phyloP scores from a whole-genome alignment of 92 coral and sea anemone species.

The Scolanthus callimorphus region DNA sequence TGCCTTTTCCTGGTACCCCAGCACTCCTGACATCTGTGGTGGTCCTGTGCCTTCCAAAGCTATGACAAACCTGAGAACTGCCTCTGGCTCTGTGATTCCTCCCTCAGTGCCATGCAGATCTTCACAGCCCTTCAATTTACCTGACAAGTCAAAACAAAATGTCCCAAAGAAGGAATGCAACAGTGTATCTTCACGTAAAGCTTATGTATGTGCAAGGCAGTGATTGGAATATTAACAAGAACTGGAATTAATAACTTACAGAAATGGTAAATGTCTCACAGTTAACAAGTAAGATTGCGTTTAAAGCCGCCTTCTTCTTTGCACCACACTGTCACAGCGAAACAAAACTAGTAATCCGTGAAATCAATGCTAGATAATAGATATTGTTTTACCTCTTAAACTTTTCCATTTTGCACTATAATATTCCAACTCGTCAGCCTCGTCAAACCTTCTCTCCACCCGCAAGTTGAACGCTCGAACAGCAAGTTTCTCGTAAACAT shows the following conservation, averaged over 20 bases:
- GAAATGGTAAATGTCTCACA: too few relatives aligned
- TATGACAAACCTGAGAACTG: constrained; percentile 57
- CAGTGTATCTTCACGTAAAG: too few relatives aligned
- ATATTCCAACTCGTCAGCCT: constrained; percentile 64
- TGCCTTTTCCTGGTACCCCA: constrained; percentile 46
- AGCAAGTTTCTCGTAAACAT: constrained; percentile 44
- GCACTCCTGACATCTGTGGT: constrained; percentile 10
- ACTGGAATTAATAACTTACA: too few relatives aligned
- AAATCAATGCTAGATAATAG: too few relatives aligned
- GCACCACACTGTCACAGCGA: neutral
- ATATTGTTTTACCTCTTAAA: constrained; percentile 22
- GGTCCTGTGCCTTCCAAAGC: constrained; percentile 56
- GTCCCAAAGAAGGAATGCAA: too few relatives aligned
- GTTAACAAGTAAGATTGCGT: too few relatives aligned
- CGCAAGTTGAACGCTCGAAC: constrained; percentile 60
- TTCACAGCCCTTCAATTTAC: constrained; percentile 2
- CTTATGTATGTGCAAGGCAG: too few relatives aligned
- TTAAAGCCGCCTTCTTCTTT: too few relatives aligned
- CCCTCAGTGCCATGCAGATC: constrained; percentile 10
- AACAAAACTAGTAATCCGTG: too few relatives aligned
- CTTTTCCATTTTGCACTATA: constrained; percentile 44
- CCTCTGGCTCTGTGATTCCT: constrained; percentile 21
- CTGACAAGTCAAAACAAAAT: too few relatives aligned
- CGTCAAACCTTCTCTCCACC: constrained; percentile 59
- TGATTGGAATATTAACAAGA: too few relatives aligned